phyloP scores from a whole-genome alignment of 2,113 vertebrate species.

The Nycticorax nycticorax region DNA sequence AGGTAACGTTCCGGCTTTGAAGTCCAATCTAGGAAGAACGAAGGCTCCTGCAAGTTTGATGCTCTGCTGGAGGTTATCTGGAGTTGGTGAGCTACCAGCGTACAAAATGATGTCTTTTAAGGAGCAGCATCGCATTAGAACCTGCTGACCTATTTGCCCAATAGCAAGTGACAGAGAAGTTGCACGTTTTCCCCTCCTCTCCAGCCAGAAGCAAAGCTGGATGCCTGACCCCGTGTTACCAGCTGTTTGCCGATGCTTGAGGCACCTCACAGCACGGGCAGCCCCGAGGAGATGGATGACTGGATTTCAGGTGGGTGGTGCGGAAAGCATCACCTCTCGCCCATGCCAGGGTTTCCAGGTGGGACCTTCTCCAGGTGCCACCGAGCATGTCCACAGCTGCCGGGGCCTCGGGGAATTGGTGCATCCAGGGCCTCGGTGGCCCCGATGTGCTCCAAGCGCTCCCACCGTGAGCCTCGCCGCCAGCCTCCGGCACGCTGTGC shows the following conservation, averaged over 20 bases:
- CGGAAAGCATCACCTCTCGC: rapidly evolving
- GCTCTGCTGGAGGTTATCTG: conserved; percentile 12
- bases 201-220: background rate
- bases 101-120: conserved; percentile 9
- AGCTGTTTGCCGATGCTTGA: background rate
- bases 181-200: background rate
- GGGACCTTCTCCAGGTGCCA: background rate
- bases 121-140: background rate
- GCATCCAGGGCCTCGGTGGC: background rate
- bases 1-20: background rate
- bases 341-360: background rate
- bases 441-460: background rate
- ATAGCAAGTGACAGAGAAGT: background rate
- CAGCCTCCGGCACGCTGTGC: background rate
- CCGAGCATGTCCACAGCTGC: background rate
- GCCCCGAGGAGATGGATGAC: background rate
- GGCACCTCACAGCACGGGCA: background rate
- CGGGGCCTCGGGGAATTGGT: background rate
- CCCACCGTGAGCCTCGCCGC: rapidly evolving
- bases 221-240: background rate
- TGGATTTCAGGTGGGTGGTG: background rate
- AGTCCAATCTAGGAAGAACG: background rate
- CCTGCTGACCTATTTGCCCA: background rate
- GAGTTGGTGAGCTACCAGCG: background rate
- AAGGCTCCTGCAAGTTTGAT: conserved; percentile 20